Conservation (phyloP, 2,113 vertebrate species). For the Heloderma charlesbogerti region DNA sequence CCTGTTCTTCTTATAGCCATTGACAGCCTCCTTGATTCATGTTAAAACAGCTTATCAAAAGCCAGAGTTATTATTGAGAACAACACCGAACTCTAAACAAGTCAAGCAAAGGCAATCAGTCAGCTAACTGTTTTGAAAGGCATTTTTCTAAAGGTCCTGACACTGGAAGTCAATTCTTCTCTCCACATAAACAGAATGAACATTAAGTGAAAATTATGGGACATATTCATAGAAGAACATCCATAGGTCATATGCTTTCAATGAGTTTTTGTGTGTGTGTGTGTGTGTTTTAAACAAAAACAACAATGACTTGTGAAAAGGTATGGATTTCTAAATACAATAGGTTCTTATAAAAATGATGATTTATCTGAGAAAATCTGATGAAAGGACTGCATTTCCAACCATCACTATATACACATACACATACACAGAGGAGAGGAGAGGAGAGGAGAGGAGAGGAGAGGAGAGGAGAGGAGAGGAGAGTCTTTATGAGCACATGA, state of each 20-base stretch:
- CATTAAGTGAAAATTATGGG: constrained; percentile 41
- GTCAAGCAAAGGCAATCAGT: constrained; percentile 47
- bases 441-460: not conserved
- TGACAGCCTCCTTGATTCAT: constrained; percentile 34
- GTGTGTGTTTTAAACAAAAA: not conserved
- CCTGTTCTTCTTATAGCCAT: constrained; percentile 22
- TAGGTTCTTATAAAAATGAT: not conserved
- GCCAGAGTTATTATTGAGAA: constrained; percentile 48
- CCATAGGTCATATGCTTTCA: constrained; percentile 16
- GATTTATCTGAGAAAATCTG: constrained; percentile 11
- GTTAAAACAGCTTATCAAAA: constrained; percentile 61
- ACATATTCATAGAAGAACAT: constrained; percentile 7
- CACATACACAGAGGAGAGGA: not conserved
- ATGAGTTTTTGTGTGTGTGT: rapidly evolving
- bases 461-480: not conserved
- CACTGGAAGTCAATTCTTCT: constrained; percentile 43
- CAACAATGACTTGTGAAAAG: not conserved
- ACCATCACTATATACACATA: not conserved
- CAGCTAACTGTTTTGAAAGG: constrained; percentile 50
- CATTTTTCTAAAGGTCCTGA: constrained; percentile 49
- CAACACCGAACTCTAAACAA: constrained; percentile 49
- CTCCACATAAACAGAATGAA: constrained; percentile 22
- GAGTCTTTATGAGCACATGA: not conserved
- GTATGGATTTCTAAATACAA: constrained; percentile 9
- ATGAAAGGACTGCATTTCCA: not conserved